A percentile compares a stretch with the other conserved stretches of the same genome.
These are phyloP conservation scores for Limenitis arthemis DNA, from an alignment of 2,888 invertebrate species.

Conservation along the genomic window DNA sequence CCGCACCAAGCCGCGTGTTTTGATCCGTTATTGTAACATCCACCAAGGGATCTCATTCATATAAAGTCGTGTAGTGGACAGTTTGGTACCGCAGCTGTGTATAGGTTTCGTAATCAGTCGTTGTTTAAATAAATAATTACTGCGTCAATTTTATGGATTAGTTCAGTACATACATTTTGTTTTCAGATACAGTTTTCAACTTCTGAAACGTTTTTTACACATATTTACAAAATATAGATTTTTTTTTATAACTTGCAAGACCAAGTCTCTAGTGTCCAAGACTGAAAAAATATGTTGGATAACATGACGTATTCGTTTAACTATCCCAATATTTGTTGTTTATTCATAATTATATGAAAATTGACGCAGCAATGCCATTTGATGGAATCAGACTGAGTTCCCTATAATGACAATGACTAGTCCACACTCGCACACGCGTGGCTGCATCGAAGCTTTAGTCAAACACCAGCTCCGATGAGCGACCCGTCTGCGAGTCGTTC, in stretches of 20 bases:
- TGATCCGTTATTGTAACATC: conserved; percentile 36
- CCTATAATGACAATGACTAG: conserved; percentile 35
- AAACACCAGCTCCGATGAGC: not conserved
- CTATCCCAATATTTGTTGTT: too few relatives aligned
- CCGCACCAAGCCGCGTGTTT: conserved; percentile 28
- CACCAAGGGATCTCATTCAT: conserved; percentile 56
- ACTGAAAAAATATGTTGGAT: too few relatives aligned
- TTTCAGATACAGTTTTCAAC: too few relatives aligned
- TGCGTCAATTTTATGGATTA: conserved; percentile 3
- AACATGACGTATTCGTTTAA: too few relatives aligned
- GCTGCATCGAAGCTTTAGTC: conserved; percentile 15
- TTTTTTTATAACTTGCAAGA: too few relatives aligned
- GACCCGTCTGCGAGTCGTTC: conserved; percentile 17
- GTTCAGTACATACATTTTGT: too few relatives aligned
- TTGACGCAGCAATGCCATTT: not conserved
- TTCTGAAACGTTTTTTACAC: too few relatives aligned
- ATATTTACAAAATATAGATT: conserved; percentile 1
- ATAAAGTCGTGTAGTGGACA: conserved; percentile 41
- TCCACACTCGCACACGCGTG: conserved; percentile 33
- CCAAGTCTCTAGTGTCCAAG: too few relatives aligned
- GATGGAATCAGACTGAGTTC: conserved; percentile 43
- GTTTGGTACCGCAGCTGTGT: conserved; percentile 66
- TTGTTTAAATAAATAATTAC: conserved; percentile 6
- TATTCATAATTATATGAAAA: too few relatives aligned
- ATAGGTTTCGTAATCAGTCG: conserved; percentile 41